A percentile compares a stretch with the other conserved stretches of the same genome.
Evolutionary conservation across 2,888 invertebrate genomes (phyloP).

Genomic region (Dioctria rufipes): DNA sequence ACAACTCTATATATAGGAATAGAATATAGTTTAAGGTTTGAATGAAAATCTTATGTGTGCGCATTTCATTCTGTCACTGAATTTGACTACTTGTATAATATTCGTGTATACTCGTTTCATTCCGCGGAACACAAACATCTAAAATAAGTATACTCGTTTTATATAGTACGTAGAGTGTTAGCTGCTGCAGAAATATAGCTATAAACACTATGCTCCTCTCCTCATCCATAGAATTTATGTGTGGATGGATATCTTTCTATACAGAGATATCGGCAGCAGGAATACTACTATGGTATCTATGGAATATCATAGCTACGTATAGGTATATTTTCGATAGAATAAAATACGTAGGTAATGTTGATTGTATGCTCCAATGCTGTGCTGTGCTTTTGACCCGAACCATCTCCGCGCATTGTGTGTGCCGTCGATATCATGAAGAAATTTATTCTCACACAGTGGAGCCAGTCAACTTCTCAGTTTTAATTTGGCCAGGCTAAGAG

Average conservation of each 20-base stretch:
- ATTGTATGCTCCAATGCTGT: neutral
- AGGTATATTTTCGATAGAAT: too few relatives aligned
- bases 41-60: conserved; percentile 31
- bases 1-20: conserved; percentile 13
- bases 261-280: too few relatives aligned
- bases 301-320: too few relatives aligned
- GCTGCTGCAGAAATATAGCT: too few relatives aligned
- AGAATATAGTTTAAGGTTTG: neutral
- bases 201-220: too few relatives aligned
- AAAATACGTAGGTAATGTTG: too few relatives aligned
- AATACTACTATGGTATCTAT: too few relatives aligned
- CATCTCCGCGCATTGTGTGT: conserved; percentile 27
- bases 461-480: conserved; percentile 58
- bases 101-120: neutral
- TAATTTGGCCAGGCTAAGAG: conserved; percentile 61
- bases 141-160: too few relatives aligned
- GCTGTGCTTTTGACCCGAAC: conserved; percentile 48
- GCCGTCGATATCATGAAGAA: conserved; percentile 35
- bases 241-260: too few relatives aligned
- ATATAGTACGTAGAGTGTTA: too few relatives aligned
- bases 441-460: conserved; percentile 45
- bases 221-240: too few relatives aligned
- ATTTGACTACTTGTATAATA: neutral
- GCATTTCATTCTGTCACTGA: conserved; percentile 7
- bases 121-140: neutral